A percentile compares a stretch with the other conserved stretches of the same genome.
Evolutionary conservation across 2,797 vertebrate species (phyloP).

Genomic region (Danio kyathit): DNA sequence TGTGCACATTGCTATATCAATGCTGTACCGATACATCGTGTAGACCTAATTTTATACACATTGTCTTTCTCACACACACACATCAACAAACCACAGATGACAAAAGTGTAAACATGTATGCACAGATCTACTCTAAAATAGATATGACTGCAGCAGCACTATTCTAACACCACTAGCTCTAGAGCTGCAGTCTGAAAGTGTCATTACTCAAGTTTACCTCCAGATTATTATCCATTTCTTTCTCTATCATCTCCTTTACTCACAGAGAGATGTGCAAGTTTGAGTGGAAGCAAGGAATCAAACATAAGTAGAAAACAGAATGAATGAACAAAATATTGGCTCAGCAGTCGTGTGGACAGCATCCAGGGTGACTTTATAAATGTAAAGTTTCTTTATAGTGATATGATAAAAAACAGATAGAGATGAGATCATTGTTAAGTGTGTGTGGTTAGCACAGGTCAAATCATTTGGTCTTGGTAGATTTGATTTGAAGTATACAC

Average conservation of each 20-base stretch:
- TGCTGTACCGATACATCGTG: no score
- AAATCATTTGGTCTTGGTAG: neutral
- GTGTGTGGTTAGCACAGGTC: neutral
- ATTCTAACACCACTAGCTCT: neutral
- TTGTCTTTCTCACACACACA: conserved; percentile 1
- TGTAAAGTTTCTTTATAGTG: neutral
- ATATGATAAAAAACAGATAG: neutral
- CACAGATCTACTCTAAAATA: neutral
- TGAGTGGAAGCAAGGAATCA: conserved; percentile 67
- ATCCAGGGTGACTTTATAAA: no score
- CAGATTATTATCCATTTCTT: conserved; percentile 79
- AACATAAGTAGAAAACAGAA: conserved; percentile 12
- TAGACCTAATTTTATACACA: neutral
- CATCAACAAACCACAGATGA: conserved; percentile 12
- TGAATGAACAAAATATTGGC: neutral
- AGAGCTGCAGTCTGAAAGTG: neutral
- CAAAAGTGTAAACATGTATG: neutral
- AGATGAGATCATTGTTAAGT: neutral
- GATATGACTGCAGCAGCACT: neutral
- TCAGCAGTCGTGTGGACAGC: neutral
- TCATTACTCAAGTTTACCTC: conserved; percentile 71
- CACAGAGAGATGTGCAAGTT: conserved; percentile 27
- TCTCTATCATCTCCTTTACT: conserved; percentile 82
- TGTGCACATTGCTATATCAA: no score
- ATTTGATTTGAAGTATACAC: no score